phyloP scores from a whole-genome alignment of 2,113 vertebrate genomes.

The Ictalurus furcatus region DNA sequence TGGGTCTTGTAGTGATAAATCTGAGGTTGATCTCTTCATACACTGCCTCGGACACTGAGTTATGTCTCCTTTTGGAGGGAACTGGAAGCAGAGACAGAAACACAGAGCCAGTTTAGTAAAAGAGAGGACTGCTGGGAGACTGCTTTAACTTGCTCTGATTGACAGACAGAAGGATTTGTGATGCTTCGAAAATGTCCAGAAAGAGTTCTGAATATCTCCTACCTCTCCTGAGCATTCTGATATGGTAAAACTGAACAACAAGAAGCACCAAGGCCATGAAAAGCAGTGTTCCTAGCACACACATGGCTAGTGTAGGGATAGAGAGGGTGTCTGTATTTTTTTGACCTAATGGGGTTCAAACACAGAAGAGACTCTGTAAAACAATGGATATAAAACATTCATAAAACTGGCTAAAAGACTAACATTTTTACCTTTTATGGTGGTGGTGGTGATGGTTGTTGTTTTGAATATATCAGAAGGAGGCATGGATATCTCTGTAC shows the following conservation, averaged over 20 bases:
- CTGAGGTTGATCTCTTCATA: slow-evolving; percentile 34
- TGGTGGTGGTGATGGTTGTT: background rate
- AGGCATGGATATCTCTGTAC: background rate
- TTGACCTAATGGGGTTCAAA: slow-evolving; percentile 7
- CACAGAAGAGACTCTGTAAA: background rate
- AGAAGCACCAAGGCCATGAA: slow-evolving; percentile 19
- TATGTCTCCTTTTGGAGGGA: background rate
- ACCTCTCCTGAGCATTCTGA: slow-evolving; percentile 21
- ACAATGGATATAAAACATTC: background rate
- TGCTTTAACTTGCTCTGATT: background rate
- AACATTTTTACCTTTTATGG: background rate
- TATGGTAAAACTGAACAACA: background rate
- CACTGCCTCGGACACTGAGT: background rate
- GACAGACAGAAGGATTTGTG: background rate
- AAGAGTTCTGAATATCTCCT: background rate
- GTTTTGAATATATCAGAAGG: background rate
- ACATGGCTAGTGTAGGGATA: background rate
- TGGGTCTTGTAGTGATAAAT: background rate
- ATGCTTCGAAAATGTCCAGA: background rate
- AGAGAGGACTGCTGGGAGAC: background rate
- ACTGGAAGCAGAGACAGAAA: slow-evolving; percentile 26
- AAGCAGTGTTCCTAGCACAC: slow-evolving; percentile 9
- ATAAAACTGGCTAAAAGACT: background rate
- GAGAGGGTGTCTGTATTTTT: background rate
- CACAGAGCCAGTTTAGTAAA: background rate